Conservation (phyloP, 2,888 invertebrate genomes). For the Netelia inedita region DNA sequence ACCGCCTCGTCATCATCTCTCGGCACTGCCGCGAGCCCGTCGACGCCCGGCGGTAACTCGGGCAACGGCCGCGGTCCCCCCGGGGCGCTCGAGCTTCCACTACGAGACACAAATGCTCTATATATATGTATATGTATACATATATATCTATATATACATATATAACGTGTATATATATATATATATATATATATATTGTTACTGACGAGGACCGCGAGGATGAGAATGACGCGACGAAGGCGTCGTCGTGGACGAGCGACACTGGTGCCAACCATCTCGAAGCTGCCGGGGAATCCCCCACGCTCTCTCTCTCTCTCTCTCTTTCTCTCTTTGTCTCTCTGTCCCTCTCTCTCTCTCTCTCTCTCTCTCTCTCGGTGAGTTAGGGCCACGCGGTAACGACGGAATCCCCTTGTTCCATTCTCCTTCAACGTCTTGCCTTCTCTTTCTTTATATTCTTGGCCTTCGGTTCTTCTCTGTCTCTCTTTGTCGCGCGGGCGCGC, state of each 20-base stretch:
- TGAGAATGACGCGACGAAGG: conserved; percentile 37
- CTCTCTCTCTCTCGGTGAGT: conserved; percentile 2
- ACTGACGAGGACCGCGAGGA: conserved; percentile 21
- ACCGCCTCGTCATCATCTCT: conserved; percentile 2
- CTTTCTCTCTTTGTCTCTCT: not conserved
- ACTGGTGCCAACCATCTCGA: conserved; percentile 22
- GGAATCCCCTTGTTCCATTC: conserved; percentile 37
- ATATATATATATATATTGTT: not conserved
- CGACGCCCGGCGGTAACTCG: conserved; percentile 70
- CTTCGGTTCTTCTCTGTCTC: conserved; percentile 8
- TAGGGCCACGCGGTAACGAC: conserved; percentile 5
- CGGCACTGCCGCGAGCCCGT: conserved; percentile 42
- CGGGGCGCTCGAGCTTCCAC: conserved; percentile 16
- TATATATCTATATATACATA: not conserved
- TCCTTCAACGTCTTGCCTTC: not conserved
- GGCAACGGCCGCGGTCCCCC: conserved; percentile 75
- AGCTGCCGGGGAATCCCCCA: conserved; percentile 24
- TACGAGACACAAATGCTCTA: conserved; percentile 21
- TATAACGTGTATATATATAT: not conserved
- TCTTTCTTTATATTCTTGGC: not conserved
- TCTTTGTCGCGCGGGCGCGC: not conserved
- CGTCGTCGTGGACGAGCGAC: conserved; percentile 20
- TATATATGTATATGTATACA: not conserved
- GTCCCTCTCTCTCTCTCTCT: not conserved
- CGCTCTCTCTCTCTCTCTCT: conserved; percentile 25